phyloP scores from a whole-genome alignment of 2,888 invertebrate species.

The Diaphora mendica region DNA sequence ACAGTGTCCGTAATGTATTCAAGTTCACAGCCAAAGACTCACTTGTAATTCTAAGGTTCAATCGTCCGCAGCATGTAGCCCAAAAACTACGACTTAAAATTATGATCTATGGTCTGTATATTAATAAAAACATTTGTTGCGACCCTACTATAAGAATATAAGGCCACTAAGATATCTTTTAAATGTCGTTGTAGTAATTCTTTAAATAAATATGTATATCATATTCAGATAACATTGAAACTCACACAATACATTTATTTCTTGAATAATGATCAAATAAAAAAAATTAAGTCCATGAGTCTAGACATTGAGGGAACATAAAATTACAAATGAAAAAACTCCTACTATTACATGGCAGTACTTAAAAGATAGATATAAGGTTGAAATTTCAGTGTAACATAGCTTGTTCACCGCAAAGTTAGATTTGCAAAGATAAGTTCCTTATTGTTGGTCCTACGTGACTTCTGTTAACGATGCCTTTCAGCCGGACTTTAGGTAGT shows the following conservation, averaged over 20 bases:
- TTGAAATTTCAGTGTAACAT: conserved; percentile 28
- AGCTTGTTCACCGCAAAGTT: conserved; percentile 30
- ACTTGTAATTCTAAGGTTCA: not conserved
- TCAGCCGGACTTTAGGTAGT: conserved; percentile 36
- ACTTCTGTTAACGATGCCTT: conserved; percentile 65
- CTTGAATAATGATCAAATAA: conserved; percentile 28
- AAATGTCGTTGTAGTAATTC: not conserved
- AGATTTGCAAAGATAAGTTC: conserved; percentile 54
- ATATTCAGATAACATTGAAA: not conserved
- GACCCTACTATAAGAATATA: too few species aligned
- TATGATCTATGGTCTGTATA: too few species aligned
- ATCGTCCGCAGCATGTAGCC: not conserved
- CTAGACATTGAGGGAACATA: conserved; percentile 59
- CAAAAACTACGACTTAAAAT: too few species aligned
- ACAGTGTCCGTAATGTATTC: too few species aligned
- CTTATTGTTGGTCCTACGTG: conserved; percentile 63
- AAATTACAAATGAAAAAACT: conserved; percentile 11
- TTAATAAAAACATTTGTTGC: too few species aligned
- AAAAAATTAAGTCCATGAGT: conserved; percentile 46
- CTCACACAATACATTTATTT: conserved; percentile 28
- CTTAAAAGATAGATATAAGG: conserved; percentile 29
- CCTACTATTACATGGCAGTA: conserved; percentile 3
- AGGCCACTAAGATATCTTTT: not conserved
- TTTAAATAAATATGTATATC: not conserved
- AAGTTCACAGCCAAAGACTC: too few species aligned